Evolutionary conservation across 2,113 vertebrate species (phyloP).

Genomic region (Chloroceryle aenea): DNA sequence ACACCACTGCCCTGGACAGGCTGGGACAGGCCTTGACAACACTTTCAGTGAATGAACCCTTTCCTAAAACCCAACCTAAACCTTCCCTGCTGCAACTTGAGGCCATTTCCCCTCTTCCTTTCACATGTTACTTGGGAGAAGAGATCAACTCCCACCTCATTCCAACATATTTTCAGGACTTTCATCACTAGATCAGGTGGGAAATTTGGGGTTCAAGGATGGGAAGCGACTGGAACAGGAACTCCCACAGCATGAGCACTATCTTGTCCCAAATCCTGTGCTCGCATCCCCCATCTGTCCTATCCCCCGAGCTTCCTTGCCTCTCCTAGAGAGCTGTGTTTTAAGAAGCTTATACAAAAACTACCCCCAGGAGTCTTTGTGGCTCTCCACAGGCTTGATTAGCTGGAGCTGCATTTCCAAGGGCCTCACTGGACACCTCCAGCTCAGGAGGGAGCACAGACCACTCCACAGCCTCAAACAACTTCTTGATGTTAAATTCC

Average conservation of each 20-base stretch:
- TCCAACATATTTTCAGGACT: not conserved
- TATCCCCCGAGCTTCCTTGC: not conserved
- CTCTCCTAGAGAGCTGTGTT: not conserved
- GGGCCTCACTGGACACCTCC: not conserved
- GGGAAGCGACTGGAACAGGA: not conserved
- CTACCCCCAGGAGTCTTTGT: not conserved
- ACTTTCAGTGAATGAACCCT: not conserved
- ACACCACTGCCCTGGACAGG: not conserved
- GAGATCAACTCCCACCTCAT: not conserved
- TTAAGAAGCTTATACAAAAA: not conserved
- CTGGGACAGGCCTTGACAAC: not conserved
- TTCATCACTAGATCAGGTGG: not conserved
- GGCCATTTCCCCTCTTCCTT: too few species aligned
- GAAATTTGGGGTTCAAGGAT: not conserved
- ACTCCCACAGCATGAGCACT: not conserved
- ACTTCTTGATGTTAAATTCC: slow-evolving; percentile 59
- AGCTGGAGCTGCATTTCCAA: not conserved
- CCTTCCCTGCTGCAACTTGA: too few species aligned
- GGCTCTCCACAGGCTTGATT: not conserved
- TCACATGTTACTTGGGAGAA: not conserved
- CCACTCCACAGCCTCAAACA: slow-evolving; percentile 45
- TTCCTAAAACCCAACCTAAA: too few species aligned
- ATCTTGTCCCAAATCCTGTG: not conserved
- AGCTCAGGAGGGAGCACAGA: slow-evolving; percentile 19
- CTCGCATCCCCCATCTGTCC: not conserved